Evolutionary conservation across 2,888 invertebrate species (phyloP), one percentile per base, ranked within the genome.

Genomic region (Zaprionus lineosus): DNA sequence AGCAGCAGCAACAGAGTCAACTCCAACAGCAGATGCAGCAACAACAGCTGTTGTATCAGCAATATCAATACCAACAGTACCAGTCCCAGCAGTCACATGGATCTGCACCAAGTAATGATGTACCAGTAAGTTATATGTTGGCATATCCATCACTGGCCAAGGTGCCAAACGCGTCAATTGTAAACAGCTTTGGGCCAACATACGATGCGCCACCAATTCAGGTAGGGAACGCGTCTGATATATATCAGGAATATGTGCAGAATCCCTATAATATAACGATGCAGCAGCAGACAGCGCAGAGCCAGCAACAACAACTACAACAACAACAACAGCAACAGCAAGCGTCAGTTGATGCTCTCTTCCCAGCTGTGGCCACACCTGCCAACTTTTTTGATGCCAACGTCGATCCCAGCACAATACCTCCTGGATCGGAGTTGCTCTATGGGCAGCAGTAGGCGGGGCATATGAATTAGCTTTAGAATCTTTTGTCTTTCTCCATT

Each of bases 361-460:
- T 90, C 92, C 57, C 93, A 2, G 59, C 65, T 51, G 65, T 72
- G 21, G 61, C 75, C 28, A 68, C 86, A 69, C 93, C 93, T 71
- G 91, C 93, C 0, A 94, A 92, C 82, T 94, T 94, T 86, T 94
- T 94, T 78, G 91, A 91, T 19, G 91, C 91, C 0, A 90, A 90
- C 2, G 91, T 91, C 33, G 91, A 91, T 31, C 91, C 91, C 7
- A 89, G 88, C 57, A 85, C 87, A 57, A 91, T 92, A 61, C 92
- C 92, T 3, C 91, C 92, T 0, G 93, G 93, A 0, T 92, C 93
- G 0, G 94, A 94, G 75, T 92, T 92, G 70, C 87, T 93, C 2
- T 94, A 93, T 67, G 91, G 91, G 16, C 87, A 88, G 50, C 90
- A 89, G 39, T 90, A 87, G 69, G 9, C 9, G 19, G 40, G 4